Evolutionary conservation across 2,888 invertebrate species (phyloP), one percentile per base, ranked within the genome.

Genomic region (Cryptus viduatorius): DNA sequence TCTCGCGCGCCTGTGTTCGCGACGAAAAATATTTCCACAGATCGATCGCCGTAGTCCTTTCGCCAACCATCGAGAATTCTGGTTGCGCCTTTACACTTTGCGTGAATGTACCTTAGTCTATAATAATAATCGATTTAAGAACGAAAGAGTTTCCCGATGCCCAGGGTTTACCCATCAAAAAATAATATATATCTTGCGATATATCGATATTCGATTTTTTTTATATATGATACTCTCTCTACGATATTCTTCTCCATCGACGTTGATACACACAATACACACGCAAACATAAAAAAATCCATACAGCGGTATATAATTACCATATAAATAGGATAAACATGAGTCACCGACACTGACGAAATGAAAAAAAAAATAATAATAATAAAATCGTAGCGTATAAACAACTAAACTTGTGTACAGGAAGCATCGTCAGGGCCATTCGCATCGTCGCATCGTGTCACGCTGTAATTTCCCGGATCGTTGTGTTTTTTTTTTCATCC

Each of bases 111-210:
- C 56, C 56, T 56, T 56, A 56, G 10, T 68, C 31, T 19, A 50
- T 75, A 44, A 31, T 72, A 19, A 72, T 31, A 46, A 59, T 1
- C 19, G 10, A 50, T 37, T 53, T 56, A 77, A n/a, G 48, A 67
- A 37, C 67, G 72, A 76, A 82, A 69, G 72, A 80, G 79, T 81
- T 72, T 75, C 79, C 86, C 89, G 88, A 92, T 93, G 92, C 93
- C 93, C 93, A 93, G 93, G 93, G 93, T 93, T 93, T 93, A 92
- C 87, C 88, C 79, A 84, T 61, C n/a, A 71, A 46, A 68, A 53
- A 67, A 46, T 29, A 73, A 44, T 24, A 24, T 24, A 68, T 48
- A 68, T 68, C 44, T 24, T 19, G 44, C 42, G 50, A 82, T 24
- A 61, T 56, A 19, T 77, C 48, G n/a, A 37, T 78, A 71, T 53